Evolutionary conservation across 2,113 vertebrate genomes (phyloP).

Genomic region (Rissa tridactyla): DNA sequence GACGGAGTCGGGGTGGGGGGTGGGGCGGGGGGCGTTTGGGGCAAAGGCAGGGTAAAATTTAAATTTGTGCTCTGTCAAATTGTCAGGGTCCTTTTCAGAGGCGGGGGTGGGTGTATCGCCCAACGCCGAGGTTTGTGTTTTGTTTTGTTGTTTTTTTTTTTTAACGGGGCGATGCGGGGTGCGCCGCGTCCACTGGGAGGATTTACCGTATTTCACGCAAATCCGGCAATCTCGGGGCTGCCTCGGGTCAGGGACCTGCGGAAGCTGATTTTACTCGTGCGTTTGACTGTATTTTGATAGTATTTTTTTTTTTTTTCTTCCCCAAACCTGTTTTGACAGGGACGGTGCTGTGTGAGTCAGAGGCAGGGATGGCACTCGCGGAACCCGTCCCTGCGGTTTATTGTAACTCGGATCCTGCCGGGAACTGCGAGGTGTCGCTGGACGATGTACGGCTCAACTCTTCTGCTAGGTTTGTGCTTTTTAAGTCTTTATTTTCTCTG

Average conservation of each 20-base stretch:
- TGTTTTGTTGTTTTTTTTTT: background rate
- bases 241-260: accelerated
- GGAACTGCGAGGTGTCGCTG: background rate
- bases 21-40: accelerated
- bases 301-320: background rate
- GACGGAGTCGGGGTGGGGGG: background rate
- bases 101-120: background rate
- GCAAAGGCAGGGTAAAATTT: background rate
- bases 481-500: background rate
- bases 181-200: accelerated
- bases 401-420: slow-evolving; percentile 24
- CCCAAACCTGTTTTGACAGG: slow-evolving; percentile 55
- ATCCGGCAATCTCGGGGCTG: accelerated
- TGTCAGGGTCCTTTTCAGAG: accelerated
- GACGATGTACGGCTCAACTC: slow-evolving; percentile 36
- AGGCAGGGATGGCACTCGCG: slow-evolving; percentile 46
- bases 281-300: background rate
- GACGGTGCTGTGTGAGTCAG: slow-evolving; percentile 71
- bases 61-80: background rate
- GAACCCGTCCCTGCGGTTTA: slow-evolving; percentile 44
- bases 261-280: background rate
- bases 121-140: background rate
- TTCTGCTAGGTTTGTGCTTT: slow-evolving; percentile 67
- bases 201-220: accelerated
- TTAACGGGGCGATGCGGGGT: accelerated